Percentiles rank a stretch among this genome's conserved stretches.
Conservation (phyloP, 2,113 vertebrate genomes). For the Fregata magnificens region DNA sequence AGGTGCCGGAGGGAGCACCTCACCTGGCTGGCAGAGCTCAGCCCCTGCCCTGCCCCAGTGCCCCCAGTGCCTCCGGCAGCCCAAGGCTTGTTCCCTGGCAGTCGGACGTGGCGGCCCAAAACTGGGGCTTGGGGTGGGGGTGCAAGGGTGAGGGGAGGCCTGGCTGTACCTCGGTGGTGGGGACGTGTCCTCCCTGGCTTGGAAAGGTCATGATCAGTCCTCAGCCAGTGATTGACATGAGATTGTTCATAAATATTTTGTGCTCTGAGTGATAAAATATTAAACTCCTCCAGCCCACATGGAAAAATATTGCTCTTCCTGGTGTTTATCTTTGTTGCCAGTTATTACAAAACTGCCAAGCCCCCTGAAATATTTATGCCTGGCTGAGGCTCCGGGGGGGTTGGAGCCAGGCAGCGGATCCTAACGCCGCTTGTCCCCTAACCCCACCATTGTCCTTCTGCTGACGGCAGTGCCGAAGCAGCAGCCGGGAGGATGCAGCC, state of each 20-base stretch:
- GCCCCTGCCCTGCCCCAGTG: not conserved
- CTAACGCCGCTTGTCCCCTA: not conserved
- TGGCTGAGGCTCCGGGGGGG: not conserved
- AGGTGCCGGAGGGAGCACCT: not conserved
- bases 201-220: conserved; percentile 52
- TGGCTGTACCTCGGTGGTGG: not conserved
- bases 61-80: not conserved
- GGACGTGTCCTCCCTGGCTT: not conserved
- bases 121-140: rapidly evolving
- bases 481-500: not conserved
- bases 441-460: not conserved
- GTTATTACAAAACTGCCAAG: conserved; percentile 60
- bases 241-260: conserved; percentile 69
- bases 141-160: not conserved
- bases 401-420: not conserved
- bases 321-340: conserved; percentile 61
- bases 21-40: not conserved
- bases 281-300: conserved; percentile 64
- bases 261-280: conserved; percentile 68
- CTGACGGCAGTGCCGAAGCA: rapidly evolving
- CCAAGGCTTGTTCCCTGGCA: not conserved
- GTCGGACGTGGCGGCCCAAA: rapidly evolving
- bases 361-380: conserved; percentile 64
- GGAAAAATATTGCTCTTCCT: conserved; percentile 61
- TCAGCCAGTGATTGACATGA: conserved; percentile 55